Evolutionary conservation across 2,888 invertebrate genomes (phyloP).

Genomic region (Ophion obscuratus): DNA sequence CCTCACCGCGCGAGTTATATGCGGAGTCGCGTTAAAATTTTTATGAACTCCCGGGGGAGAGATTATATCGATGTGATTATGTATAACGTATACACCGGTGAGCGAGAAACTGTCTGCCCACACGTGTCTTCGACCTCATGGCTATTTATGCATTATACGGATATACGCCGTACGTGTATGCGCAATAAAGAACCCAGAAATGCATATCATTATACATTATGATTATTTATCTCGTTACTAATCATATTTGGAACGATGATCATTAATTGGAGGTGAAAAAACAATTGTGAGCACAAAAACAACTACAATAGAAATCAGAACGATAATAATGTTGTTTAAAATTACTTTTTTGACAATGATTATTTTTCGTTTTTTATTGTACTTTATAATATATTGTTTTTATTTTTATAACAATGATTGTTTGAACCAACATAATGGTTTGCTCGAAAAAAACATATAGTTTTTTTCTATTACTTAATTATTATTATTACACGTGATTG

Average conservation of each 20-base stretch:
- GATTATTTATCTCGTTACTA: neutral
- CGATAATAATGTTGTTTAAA: neutral
- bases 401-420: too few relatives aligned
- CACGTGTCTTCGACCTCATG: slow-evolving; percentile 64
- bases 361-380: too few relatives aligned
- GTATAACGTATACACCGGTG: slow-evolving; percentile 43
- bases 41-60: slow-evolving; percentile 51
- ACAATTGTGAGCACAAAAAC: too few relatives aligned
- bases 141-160: slow-evolving; percentile 56
- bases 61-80: slow-evolving; percentile 63
- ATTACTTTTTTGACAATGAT: too few relatives aligned
- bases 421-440: too few relatives aligned
- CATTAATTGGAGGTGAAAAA: neutral
- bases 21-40: slow-evolving; percentile 50
- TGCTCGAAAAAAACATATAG: too few relatives aligned
- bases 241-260: neutral
- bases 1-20: slow-evolving; percentile 29
- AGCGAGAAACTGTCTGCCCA: slow-evolving; percentile 64
- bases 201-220: slow-evolving; percentile 17
- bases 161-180: slow-evolving; percentile 3
- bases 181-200: slow-evolving; percentile 8
- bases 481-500: too few relatives aligned
- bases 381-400: too few relatives aligned
- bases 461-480: neutral
- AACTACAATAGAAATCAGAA: too few relatives aligned